Conservation (phyloP, 2,113 vertebrate genomes). For the Lamprotornis superbus region DNA sequence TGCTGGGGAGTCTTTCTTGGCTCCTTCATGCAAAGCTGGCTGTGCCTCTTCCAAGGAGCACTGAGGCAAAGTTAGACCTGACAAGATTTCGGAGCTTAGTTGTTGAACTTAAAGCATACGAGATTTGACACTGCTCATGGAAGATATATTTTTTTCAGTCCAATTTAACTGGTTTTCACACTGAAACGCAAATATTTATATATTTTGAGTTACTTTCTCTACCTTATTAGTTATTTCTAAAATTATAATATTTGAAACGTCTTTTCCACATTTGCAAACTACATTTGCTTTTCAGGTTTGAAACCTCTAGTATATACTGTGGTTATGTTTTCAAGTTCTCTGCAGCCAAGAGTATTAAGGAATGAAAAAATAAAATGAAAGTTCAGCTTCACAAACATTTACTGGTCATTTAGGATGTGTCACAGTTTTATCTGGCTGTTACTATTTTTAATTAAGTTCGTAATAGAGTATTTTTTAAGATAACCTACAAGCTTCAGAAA, state of each 20-base stretch:
- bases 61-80: background rate
- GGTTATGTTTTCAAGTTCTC: background rate
- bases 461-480: background rate
- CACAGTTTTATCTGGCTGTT: background rate
- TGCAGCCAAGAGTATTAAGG: background rate
- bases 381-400: background rate
- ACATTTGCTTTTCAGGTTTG: background rate
- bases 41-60: background rate
- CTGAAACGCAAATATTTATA: background rate
- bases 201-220: background rate
- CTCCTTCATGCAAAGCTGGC: background rate
- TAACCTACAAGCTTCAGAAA: background rate
- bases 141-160: background rate
- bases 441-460: background rate
- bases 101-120: background rate
- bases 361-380: background rate
- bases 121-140: background rate
- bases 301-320: background rate
- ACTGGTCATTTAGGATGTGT: background rate
- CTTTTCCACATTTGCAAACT: background rate
- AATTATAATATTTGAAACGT: background rate
- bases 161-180: background rate
- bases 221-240: background rate
- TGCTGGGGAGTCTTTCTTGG: background rate
- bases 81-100: background rate